Evolutionary conservation across 2,113 vertebrate genomes (phyloP).

Genomic region (Tychaedon coryphoeus): DNA sequence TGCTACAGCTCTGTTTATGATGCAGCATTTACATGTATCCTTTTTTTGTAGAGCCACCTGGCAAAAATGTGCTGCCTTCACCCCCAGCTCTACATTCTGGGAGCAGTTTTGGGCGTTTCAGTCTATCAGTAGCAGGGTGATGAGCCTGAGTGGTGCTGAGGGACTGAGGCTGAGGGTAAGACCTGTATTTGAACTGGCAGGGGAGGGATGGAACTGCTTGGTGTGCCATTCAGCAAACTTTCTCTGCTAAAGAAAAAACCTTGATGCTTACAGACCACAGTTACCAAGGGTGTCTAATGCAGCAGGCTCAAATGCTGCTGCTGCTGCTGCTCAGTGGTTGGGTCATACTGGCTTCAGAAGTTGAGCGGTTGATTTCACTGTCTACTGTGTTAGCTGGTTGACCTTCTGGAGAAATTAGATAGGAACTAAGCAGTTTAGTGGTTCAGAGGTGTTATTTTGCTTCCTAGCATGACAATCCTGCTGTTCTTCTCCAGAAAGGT

Average conservation of each 20-base stretch:
- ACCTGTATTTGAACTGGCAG: background rate
- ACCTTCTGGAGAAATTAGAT: background rate
- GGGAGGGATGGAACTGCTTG: background rate
- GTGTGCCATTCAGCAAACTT: background rate
- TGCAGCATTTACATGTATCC: background rate
- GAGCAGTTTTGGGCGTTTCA: background rate
- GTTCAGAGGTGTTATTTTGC: background rate
- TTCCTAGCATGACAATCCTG: background rate
- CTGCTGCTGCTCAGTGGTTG: background rate
- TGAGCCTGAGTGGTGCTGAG: fast-evolving
- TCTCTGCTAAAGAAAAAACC: background rate
- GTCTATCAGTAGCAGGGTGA: fast-evolving
- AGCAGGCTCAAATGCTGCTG: background rate
- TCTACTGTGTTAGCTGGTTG: background rate
- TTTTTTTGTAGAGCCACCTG: background rate
- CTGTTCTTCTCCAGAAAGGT: background rate
- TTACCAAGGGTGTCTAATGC: background rate
- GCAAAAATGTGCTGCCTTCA: background rate
- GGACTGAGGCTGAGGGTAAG: background rate
- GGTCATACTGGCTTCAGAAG: background rate
- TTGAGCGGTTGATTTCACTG: background rate
- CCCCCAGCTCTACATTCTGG: background rate
- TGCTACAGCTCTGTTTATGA: fast-evolving
- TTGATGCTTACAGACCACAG: background rate
- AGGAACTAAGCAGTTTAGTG: background rate